phyloP scores from a whole-genome alignment of 2,888 invertebrate genomes.

The Sisyra nigra region DNA sequence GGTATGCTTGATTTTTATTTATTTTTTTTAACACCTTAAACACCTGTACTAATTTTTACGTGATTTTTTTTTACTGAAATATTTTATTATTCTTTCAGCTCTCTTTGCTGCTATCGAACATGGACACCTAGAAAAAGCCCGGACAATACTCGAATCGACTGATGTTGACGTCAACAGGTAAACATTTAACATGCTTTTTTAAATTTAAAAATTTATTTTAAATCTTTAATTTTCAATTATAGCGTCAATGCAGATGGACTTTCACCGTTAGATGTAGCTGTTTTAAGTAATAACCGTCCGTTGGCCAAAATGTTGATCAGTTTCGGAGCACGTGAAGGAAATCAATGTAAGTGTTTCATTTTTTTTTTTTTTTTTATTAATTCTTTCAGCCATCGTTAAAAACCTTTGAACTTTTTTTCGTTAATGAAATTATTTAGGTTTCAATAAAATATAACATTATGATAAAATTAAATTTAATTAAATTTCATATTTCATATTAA shows the following conservation, averaged over 20 bases:
- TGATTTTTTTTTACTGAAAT: background rate
- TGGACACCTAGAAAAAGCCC: conserved; percentile 82
- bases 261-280: conserved; percentile 84
- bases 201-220: background rate
- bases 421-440: too few species aligned
- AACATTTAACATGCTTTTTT: conserved; percentile 14
- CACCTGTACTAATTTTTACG: too few species aligned
- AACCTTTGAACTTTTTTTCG: background rate
- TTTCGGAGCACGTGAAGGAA: conserved; percentile 71
- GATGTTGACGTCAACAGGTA: conserved; percentile 92
- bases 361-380: background rate
- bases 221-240: conserved; percentile 14
- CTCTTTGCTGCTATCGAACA: conserved; percentile 92
- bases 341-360: conserved; percentile 50
- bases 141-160: conserved; percentile 79
- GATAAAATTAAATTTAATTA: too few species aligned
- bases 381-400: background rate
- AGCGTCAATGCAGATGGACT: conserved; percentile 81
- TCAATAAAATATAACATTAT: too few species aligned
- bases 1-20: conserved; percentile 41
- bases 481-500: too few species aligned
- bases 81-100: conserved; percentile 44
- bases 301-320: conserved; percentile 82
- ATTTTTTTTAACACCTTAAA: too few species aligned
- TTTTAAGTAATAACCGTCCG: conserved; percentile 74